Evolutionary conservation across 2,113 vertebrate genomes (phyloP).

Genomic region (Lophochroa leadbeateri): DNA sequence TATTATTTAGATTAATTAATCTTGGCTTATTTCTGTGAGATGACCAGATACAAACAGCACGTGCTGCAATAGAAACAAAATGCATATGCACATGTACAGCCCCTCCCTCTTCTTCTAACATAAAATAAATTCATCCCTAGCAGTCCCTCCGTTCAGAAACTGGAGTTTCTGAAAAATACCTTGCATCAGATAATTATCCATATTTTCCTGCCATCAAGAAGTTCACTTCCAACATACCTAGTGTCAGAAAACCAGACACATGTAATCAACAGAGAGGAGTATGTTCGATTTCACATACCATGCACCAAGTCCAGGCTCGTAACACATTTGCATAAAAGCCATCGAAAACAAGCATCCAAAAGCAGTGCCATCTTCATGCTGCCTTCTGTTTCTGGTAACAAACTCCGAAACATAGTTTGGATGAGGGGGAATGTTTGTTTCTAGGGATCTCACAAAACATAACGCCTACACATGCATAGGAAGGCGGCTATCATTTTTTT

Average conservation of each 20-base stretch:
- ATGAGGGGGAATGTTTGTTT: neutral
- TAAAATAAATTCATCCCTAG: neutral
- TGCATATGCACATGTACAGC: rapidly evolving
- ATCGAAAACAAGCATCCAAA: neutral
- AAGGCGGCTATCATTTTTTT: neutral
- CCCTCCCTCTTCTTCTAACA: neutral
- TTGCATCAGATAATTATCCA: neutral
- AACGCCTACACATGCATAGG: neutral
- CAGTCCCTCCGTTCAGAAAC: neutral
- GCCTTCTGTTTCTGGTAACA: neutral
- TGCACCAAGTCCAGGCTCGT: neutral
- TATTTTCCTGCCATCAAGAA: neutral
- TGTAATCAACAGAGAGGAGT: neutral
- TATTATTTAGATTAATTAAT: neutral
- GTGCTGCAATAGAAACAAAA: neutral
- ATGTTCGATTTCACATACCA: neutral
- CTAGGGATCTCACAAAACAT: neutral
- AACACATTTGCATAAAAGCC: neutral
- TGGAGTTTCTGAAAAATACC: neutral
- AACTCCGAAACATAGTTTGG: neutral
- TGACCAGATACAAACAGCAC: neutral
- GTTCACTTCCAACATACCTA: neutral
- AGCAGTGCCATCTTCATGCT: neutral
- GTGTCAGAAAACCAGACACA: neutral
- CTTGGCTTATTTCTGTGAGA: neutral